These are phyloP conservation scores for Heliornis fulica DNA, from an alignment of 2,113 vertebrate species.

Conservation along the genomic window DNA sequence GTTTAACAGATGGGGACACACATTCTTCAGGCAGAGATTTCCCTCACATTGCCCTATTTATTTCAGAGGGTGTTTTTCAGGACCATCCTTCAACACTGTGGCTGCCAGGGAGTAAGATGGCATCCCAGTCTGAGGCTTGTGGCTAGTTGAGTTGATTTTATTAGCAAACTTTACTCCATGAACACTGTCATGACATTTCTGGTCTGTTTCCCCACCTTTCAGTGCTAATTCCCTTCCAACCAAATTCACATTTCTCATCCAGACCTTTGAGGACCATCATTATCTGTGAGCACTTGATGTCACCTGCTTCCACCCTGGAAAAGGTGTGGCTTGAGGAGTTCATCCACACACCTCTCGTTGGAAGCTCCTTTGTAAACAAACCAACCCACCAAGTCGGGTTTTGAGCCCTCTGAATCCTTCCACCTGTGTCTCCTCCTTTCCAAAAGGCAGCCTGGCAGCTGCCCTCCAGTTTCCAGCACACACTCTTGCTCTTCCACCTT, in stretches of 20 bases:
- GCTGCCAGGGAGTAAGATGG: neutral
- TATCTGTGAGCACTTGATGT: neutral
- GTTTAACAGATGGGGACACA: slow-evolving; percentile 36
- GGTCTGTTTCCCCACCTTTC: neutral
- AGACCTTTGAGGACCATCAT: neutral
- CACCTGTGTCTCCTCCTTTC: neutral
- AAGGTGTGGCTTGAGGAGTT: neutral
- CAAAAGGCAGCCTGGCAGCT: neutral
- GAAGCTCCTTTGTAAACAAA: neutral
- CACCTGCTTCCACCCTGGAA: neutral
- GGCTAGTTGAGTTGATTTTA: neutral
- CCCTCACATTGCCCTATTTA: neutral
- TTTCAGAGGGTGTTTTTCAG: slow-evolving; percentile 3
- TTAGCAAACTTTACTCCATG: neutral
- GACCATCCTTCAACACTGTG: neutral
- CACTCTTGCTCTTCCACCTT: neutral
- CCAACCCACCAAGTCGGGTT: neutral
- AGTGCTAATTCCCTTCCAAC: neutral
- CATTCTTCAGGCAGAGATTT: slow-evolving; percentile 31
- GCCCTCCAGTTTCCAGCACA: neutral
- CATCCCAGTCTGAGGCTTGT: neutral
- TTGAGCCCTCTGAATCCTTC: neutral
- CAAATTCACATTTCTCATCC: neutral
- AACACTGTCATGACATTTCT: neutral
- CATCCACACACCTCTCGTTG: neutral